Conservation (phyloP, 2,797 vertebrate genomes). For the Phalloptychus januarius region DNA sequence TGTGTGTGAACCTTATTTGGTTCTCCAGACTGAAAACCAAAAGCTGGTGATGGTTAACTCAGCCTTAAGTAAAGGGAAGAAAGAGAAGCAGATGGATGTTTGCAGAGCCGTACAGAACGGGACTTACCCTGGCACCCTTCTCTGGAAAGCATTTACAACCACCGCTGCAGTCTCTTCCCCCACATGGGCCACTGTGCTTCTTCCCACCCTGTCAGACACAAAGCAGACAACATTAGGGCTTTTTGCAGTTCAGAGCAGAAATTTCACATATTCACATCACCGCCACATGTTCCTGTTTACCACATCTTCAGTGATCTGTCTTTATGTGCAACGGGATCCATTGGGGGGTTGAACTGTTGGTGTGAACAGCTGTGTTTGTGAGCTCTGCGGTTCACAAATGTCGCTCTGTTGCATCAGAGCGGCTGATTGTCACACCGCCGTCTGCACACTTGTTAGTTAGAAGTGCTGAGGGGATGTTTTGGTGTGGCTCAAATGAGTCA, state of each 20-base stretch:
- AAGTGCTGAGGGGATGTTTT: conserved; percentile 42
- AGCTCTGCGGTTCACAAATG: conserved; percentile 35
- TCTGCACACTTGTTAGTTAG: conserved; percentile 24
- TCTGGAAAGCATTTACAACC: conserved; percentile 95
- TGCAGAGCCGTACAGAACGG: conserved; percentile 5
- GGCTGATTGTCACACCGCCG: conserved; percentile 16
- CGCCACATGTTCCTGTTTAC: neutral
- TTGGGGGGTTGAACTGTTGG: conserved; percentile 25
- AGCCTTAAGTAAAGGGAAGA: conserved; percentile 4
- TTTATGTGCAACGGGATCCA: conserved; percentile 2
- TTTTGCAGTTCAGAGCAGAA: neutral
- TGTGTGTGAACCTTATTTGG: conserved; percentile 28
- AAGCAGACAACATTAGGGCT: conserved; percentile 38
- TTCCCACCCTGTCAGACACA: conserved; percentile 88
- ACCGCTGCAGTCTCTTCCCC: conserved; percentile 95
- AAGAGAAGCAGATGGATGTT: conserved; percentile 13
- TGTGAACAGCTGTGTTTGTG: conserved; percentile 50
- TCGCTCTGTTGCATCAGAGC: conserved; percentile 19
- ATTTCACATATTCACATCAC: conserved; percentile 20
- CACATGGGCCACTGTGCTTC: conserved; percentile 88
- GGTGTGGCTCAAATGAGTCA: conserved; percentile 60
- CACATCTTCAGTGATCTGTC: neutral
- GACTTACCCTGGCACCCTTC: conserved; percentile 94
- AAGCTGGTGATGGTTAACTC: neutral
- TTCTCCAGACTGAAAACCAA: conserved; percentile 14